Evolutionary conservation across 2,888 invertebrate species (phyloP).

Genomic region (Sepiola atlantica): DNA sequence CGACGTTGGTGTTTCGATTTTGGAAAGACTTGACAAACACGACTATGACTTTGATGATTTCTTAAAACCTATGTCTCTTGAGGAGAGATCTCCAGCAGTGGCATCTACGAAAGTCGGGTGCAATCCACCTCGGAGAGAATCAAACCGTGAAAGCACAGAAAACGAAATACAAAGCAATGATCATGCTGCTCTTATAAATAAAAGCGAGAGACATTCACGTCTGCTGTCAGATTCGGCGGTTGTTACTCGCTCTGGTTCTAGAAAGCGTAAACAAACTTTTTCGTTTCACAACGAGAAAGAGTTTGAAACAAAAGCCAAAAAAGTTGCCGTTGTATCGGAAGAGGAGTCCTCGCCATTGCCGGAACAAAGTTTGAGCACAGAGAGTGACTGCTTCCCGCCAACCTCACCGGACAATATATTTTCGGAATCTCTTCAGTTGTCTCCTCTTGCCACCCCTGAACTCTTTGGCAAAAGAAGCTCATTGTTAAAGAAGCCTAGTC

Average conservation of each 20-base stretch:
- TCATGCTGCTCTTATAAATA: not conserved
- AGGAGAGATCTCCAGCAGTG: not conserved
- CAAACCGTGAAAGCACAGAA: not conserved
- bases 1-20: not conserved
- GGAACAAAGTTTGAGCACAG: constrained; percentile 56
- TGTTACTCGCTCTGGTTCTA: not conserved
- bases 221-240: not conserved
- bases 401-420: constrained; percentile 67
- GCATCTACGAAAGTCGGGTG: not conserved
- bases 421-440: constrained; percentile 16
- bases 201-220: not conserved
- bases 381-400: constrained; percentile 69
- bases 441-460: not conserved
- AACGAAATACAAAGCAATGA: not conserved
- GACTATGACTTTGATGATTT: not conserved
- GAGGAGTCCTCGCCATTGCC: not conserved
- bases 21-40: not conserved
- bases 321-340: not conserved
- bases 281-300: not conserved
- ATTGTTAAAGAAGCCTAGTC: not conserved
- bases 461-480: not conserved
- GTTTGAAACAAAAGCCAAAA: not conserved
- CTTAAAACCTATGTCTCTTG: not conserved
- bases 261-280: not conserved
- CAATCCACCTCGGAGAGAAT: not conserved